Evolutionary conservation across 2,113 vertebrate species (phyloP).

Genomic region (Charadrius vociferus): DNA sequence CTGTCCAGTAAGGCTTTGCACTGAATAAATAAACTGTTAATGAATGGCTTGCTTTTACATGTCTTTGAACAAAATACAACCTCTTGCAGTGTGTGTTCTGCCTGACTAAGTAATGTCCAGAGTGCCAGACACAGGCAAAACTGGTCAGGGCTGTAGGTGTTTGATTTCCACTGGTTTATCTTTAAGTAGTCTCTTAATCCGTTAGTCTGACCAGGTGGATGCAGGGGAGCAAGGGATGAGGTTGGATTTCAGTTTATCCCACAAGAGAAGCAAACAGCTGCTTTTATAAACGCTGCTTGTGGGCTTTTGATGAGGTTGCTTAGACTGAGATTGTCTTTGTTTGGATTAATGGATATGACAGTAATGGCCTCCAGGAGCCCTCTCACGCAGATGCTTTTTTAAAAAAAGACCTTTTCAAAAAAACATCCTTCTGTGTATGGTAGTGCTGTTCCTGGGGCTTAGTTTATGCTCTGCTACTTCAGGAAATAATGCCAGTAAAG

Average conservation of each 20-base stretch:
- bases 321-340: neutral
- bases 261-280: neutral
- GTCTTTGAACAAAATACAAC: neutral
- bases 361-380: neutral
- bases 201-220: neutral
- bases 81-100: neutral
- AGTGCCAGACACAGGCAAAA: neutral
- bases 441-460: neutral
- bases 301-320: neutral
- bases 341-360: neutral
- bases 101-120: neutral
- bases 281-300: neutral
- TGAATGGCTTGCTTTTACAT: neutral
- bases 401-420: neutral
- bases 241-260: neutral
- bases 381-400: neutral
- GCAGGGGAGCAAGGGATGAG: neutral
- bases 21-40: neutral
- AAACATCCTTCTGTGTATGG: neutral
- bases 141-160: neutral
- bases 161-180: neutral
- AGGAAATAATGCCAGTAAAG: neutral
- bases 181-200: neutral
- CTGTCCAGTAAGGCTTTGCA: neutral
- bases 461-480: neutral